Evolutionary conservation across 2,113 vertebrate species (phyloP).

Genomic region (Abramis brama): DNA sequence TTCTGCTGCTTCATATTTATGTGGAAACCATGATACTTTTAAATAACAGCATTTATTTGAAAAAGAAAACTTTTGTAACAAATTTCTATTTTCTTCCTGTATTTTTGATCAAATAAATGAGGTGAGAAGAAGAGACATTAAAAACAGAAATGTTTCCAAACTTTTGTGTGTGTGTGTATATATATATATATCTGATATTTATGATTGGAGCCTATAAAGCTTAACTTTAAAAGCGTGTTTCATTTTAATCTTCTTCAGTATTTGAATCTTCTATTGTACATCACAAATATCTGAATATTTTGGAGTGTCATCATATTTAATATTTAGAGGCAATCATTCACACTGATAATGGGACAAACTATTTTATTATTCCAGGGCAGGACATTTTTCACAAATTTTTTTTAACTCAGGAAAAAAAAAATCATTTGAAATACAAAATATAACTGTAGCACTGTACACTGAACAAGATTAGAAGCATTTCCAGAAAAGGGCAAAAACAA

Average conservation of each 20-base stretch:
- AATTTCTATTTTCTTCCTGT: too few species aligned
- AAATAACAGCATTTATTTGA: too few species aligned
- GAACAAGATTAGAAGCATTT: background rate
- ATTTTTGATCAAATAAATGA: too few species aligned
- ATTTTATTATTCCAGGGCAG: constrained; percentile 28
- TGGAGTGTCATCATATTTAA: background rate
- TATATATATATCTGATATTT: background rate
- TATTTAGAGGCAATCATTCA: background rate
- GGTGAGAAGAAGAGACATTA: too few species aligned
- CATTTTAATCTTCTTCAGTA: background rate
- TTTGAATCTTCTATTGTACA: background rate
- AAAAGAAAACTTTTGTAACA: too few species aligned
- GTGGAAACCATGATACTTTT: too few species aligned
- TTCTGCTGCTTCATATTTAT: too few species aligned
- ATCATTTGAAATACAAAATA: constrained; percentile 21
- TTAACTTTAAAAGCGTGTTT: background rate
- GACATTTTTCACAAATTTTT: background rate
- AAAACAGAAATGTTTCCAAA: too few species aligned
- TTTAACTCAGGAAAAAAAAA: background rate
- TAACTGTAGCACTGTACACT: background rate
- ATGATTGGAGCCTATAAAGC: background rate
- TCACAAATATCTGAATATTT: background rate
- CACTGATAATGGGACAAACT: background rate
- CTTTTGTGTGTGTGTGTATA: too few species aligned
- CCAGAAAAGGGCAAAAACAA: background rate